Base-by-base conservation (phyloP, 2,888 invertebrate genomes). In the Phortica magna region DNA sequence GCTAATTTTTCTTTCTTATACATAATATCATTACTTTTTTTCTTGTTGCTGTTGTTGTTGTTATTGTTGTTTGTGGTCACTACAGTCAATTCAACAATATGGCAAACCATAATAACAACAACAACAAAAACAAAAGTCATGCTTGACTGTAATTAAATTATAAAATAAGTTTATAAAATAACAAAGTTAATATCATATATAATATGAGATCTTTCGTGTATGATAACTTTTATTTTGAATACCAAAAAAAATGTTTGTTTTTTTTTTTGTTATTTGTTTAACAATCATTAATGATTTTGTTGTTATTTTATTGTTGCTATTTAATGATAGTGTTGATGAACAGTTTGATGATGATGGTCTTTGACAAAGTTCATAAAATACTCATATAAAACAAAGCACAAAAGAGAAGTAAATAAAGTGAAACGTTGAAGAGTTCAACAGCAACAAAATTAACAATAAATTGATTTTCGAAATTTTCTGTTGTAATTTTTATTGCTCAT, bases 121-220 rank as follows among this genome's bases (percentile, higher is more conserved):
- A 64, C 31, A 68, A 48, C 39, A 43, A 12, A 31, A 22, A 64
- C 31, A 64, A 68, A 43, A 53, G 57, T 39, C 39, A 17, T 22
- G 61, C 7, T 6, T 9, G 61, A 67, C 76, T 74, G 82, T 87
- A 87, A 88, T 87, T 87, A 84, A 88, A 88, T 88, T 87, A 88
- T 84, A 87, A 87, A 85, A 83, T 84, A 83, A 83, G 80, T 87
- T 87, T 80, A 88, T 87, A 85, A 88, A 83, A 76, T 43, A 7
- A 39, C 7, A 68, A 17, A 71, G 14, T 7, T 10, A 14, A 65
- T 39, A 65, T 12, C 22, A 81, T 82, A 78, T 68, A 77, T 77
- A 43, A 43, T 78, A 57, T 76, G 48, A 68, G 74, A 14, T 72
- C 4, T 22, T 53, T 72, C 55, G 55, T 19, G 42, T 43, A n/a